A percentile compares a stretch with the other conserved stretches of the same genome.
Conservation (phyloP, 2,888 invertebrate genomes). For the Eupithecia inturbata region DNA sequence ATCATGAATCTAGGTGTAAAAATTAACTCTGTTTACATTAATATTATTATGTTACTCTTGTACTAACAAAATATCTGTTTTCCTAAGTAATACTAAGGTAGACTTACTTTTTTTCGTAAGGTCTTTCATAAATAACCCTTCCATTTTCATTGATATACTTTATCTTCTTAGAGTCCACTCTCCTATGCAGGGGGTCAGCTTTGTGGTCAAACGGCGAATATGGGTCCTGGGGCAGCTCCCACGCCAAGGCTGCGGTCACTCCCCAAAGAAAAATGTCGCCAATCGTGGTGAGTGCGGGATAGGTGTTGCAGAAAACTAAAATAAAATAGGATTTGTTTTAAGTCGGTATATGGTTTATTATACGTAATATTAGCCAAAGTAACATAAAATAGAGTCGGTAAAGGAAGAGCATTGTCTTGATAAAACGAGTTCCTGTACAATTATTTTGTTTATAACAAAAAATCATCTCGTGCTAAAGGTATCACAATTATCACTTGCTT, state of each 20-base stretch:
- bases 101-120: slow-evolving; percentile 66
- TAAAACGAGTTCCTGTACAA: not conserved
- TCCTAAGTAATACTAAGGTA: not conserved
- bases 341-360: not conserved
- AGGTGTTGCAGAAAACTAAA: slow-evolving; percentile 86
- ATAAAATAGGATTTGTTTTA: slow-evolving; percentile 28
- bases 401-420: not conserved
- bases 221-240: slow-evolving; percentile 88
- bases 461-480: not conserved
- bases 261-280: slow-evolving; percentile 87
- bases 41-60: not conserved
- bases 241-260: slow-evolving; percentile 90
- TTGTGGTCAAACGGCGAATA: slow-evolving; percentile 76
- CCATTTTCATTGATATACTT: slow-evolving; percentile 72
- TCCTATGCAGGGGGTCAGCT: slow-evolving; percentile 76
- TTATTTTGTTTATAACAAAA: not conserved
- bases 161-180: slow-evolving; percentile 67
- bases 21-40: not conserved
- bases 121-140: slow-evolving; percentile 63
- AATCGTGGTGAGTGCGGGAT: slow-evolving; percentile 79
- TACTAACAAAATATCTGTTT: not conserved
- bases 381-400: not conserved
- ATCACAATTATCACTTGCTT: not conserved
- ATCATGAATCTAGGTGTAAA: not conserved
- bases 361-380: not conserved